These are phyloP conservation scores for Peromyscus attwateri DNA, from an alignment of 2,797 vertebrate genomes.

Conservation along the genomic window DNA sequence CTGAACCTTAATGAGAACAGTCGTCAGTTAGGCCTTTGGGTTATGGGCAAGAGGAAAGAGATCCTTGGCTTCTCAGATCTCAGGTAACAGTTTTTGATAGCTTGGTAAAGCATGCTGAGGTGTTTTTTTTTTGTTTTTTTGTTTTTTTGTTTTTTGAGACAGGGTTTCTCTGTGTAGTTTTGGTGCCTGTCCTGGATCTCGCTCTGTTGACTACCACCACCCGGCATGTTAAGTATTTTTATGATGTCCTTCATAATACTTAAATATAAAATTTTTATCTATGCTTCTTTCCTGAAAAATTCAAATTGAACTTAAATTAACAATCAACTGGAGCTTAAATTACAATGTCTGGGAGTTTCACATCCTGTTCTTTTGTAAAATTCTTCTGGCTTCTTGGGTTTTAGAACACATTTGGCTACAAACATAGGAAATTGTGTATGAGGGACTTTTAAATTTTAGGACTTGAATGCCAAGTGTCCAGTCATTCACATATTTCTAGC, in stretches of 20 bases:
- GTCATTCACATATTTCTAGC: not conserved
- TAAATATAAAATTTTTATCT: not conserved
- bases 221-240: not conserved
- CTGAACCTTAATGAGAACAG: not conserved
- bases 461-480: not conserved
- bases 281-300: not conserved
- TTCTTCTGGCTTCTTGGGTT: not conserved
- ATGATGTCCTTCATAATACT: not conserved
- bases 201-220: no score
- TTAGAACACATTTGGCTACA: not conserved
- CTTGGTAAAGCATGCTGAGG: not conserved
- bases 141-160: no score
- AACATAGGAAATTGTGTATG: not conserved
- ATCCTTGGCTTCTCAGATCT: not conserved
- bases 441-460: not conserved
- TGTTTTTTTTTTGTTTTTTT: no score
- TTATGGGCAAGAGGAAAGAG: not conserved
- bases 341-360: not conserved
- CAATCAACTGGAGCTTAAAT: not conserved
- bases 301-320: constrained; percentile 5
- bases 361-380: not conserved
- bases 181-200: no score
- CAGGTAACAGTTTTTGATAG: not conserved
- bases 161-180: no score
- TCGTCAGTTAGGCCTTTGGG: not conserved